Evolutionary conservation across 2,797 vertebrate genomes (phyloP), one percentile per base, ranked within the genome.

Genomic region (Enteromius mattozi): DNA sequence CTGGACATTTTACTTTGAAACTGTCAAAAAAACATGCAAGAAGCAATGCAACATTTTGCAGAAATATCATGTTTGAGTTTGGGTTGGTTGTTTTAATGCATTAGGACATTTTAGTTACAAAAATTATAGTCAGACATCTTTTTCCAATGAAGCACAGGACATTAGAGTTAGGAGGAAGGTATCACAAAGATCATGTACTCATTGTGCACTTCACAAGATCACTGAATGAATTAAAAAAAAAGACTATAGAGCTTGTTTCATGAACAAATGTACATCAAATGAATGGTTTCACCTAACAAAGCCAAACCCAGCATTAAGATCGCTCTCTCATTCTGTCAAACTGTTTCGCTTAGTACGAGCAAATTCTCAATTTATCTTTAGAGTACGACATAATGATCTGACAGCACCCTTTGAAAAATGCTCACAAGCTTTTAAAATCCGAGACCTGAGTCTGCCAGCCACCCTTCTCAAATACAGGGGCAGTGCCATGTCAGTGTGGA

Each of bases 391-490:
- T 82, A 65, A 74, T 8, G 45, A 54, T 76, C 47, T 40, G 81
- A 51, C 56, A 82, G 45, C 10, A 66, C n/a, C 56, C 10, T 70
- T 78, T 78, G 33, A 78, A 61, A 78, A 76, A 65, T 54, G 71
- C 14, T 35, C 70, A 35, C 12, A 86, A 72, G 81, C 80, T 86
- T 83, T 86, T 74, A 83, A 59, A 83, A 49, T 68, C 66, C 12
- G 6, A 77, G 27, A 72, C 47, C 59, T 14, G 69, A 83, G 59
- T 85, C 49, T 33, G 65, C 61, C 71, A 71, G 17, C 47, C 54
- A 6, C 8, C 40, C 19, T 21, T 14, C 17, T 78, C 37, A n/a
- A 56, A 70, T 8, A 35, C 3, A 75, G 5, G 35, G 65, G 69
- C 16, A 35, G 14, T 51, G 33, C 59, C 37, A 61, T 70, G 21